A percentile compares a stretch with the other conserved stretches of the same genome.
These are phyloP conservation scores for Zele albiditarsus DNA, from an alignment of 2,888 invertebrate species.

Conservation along the genomic window DNA sequence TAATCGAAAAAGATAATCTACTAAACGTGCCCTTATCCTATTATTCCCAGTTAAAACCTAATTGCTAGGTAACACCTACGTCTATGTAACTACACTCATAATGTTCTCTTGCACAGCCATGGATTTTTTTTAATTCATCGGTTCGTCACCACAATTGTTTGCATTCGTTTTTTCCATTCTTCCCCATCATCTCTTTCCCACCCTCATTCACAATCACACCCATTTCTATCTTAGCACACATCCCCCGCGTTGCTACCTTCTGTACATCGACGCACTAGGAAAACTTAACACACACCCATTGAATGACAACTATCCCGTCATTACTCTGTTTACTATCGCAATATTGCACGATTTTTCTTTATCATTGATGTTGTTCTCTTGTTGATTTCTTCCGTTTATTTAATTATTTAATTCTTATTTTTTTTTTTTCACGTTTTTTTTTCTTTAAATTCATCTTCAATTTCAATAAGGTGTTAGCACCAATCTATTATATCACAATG, in stretches of 20 bases:
- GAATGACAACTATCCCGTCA: constrained; percentile 63
- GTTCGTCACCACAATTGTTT: constrained; percentile 17
- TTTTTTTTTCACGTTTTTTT: constrained; percentile 47
- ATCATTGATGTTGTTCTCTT: constrained; percentile 44
- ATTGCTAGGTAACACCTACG: constrained; percentile 70
- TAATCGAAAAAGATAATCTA: constrained; percentile 56
- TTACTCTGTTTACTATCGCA: constrained; percentile 64
- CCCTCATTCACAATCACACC: constrained; percentile 18
- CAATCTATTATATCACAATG: constrained; percentile 74
- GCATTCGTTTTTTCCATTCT: constrained; percentile 31
- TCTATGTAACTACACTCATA: constrained; percentile 70
- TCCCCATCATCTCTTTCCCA: constrained; percentile 26
- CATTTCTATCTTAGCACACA: too few species aligned
- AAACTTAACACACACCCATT: constrained; percentile 60
- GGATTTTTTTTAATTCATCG: constrained; percentile 59
- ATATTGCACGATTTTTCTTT: constrained; percentile 69
- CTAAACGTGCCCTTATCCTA: constrained; percentile 65
- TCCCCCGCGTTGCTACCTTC: constrained; percentile 35
- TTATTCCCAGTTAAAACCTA: constrained; percentile 64
- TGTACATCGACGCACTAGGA: constrained; percentile 45
- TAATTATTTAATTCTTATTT: constrained; percentile 37
- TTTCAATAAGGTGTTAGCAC: constrained; percentile 73
- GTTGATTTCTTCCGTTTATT: constrained; percentile 48
- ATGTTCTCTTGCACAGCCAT: constrained; percentile 72
- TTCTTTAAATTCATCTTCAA: constrained; percentile 70